Evolutionary conservation across 2,113 vertebrate genomes (phyloP).

Genomic region (Rhinolophus ferrumequinum): DNA sequence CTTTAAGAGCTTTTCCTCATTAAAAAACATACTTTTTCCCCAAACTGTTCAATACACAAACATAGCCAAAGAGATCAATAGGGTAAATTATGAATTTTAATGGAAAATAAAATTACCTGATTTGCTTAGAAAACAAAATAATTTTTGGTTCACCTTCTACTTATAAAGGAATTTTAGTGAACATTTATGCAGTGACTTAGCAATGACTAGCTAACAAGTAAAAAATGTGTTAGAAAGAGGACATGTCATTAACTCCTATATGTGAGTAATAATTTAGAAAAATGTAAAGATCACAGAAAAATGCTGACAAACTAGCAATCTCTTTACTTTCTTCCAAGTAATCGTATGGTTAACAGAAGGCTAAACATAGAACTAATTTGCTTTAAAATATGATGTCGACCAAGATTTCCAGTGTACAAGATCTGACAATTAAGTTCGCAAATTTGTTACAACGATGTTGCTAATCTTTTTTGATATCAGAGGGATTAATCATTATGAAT

Average conservation of each 20-base stretch:
- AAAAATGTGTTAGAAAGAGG: not conserved
- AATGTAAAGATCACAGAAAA: not conserved
- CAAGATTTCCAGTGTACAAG: not conserved
- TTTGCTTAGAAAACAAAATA: not conserved
- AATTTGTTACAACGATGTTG: too few species aligned
- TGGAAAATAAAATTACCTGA: not conserved
- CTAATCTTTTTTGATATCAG: too few species aligned
- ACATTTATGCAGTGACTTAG: not conserved
- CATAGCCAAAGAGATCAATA: not conserved
- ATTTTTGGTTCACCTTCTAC: not conserved
- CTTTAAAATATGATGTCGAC: not conserved
- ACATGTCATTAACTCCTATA: not conserved
- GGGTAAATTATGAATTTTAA: not conserved
- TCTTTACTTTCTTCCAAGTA: not conserved
- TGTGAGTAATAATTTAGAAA: not conserved
- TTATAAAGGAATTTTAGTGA: not conserved
- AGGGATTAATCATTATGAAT: too few species aligned
- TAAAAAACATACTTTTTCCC: not conserved
- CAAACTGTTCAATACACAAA: not conserved
- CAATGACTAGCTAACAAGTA: not conserved
- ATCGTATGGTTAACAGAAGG: not conserved
- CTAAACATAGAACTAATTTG: not conserved
- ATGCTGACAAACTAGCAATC: not conserved
- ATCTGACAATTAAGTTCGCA: too few species aligned
- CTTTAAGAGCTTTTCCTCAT: not conserved